phyloP scores from a whole-genome alignment of 53 echinoderm and acorn worm genomes.

The Holothuria scabra region DNA sequence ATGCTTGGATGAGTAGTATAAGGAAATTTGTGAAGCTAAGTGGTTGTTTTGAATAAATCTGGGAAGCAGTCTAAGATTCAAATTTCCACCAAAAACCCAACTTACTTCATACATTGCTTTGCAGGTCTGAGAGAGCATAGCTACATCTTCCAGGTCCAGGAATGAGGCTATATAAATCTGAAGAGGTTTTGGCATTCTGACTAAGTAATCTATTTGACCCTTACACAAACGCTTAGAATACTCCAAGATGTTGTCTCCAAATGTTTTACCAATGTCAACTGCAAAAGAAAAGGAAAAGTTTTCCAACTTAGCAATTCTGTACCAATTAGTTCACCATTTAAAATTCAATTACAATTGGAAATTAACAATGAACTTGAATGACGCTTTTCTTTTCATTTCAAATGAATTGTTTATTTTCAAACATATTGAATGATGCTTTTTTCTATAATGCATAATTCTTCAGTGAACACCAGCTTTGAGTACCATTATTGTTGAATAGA shows the following conservation, averaged over 20 bases:
- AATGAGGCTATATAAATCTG: conserved; percentile 86
- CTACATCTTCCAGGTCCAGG: conserved; percentile 87
- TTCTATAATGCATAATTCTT: too few relatives aligned
- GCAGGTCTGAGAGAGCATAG: conserved; percentile 82
- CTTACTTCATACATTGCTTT: conserved; percentile 92
- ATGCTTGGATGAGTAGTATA: too few relatives aligned
- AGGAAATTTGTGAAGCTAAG: too few relatives aligned
- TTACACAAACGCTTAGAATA: conserved; percentile 77
- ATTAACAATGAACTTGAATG: too few relatives aligned
- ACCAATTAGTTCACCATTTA: background rate
- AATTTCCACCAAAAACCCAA: background rate
- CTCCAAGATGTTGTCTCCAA: conserved; percentile 72
- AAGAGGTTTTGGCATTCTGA: conserved; percentile 83
- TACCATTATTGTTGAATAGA: too few relatives aligned
- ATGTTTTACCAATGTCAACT: conserved; percentile 89
- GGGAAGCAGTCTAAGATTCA: too few relatives aligned
- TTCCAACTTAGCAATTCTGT: background rate
- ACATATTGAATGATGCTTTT: too few relatives aligned
- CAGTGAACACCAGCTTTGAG: too few relatives aligned
- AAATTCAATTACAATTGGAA: too few relatives aligned
- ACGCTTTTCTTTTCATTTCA: too few relatives aligned
- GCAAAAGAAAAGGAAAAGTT: conserved; percentile 20
- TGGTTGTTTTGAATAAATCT: too few relatives aligned
- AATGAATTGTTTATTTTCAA: too few relatives aligned
- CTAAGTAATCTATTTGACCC: conserved; percentile 82